A percentile compares a stretch with the other conserved stretches of the same genome.
Evolutionary conservation across 2,113 vertebrate genomes (phyloP).

Genomic region (Gavia stellata): DNA sequence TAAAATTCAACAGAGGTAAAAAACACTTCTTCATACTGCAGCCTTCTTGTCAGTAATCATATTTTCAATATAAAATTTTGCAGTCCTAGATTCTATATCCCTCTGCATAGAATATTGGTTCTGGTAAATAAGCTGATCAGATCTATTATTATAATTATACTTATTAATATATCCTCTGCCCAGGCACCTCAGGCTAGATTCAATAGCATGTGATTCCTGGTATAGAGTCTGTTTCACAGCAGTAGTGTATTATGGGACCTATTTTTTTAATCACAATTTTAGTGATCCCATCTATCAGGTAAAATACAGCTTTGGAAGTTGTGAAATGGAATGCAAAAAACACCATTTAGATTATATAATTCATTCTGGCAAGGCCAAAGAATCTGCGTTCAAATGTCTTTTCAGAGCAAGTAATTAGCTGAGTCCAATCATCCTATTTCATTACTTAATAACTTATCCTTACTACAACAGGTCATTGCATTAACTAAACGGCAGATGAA

Average conservation of each 20-base stretch:
- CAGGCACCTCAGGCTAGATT: not conserved
- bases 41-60: not conserved
- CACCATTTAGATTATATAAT: not conserved
- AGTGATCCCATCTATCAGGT: not conserved
- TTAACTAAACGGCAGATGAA: not conserved
- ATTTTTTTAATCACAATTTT: not conserved
- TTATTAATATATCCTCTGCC: not conserved
- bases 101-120: not conserved
- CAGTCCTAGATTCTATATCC: not conserved
- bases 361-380: not conserved
- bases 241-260: not conserved
- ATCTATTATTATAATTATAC: not conserved
- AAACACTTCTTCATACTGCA: not conserved
- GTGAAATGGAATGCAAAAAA: not conserved
- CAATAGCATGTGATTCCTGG: not conserved
- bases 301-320: not conserved
- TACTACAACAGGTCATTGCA: slow-evolving; percentile 4
- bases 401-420: slow-evolving; percentile 33
- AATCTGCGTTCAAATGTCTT: slow-evolving; percentile 3
- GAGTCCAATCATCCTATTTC: slow-evolving; percentile 35
- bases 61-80: not conserved
- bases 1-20: not conserved
- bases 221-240: not conserved
- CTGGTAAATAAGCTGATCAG: not conserved
- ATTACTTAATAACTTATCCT: slow-evolving; percentile 43